phyloP scores from a whole-genome alignment of 2,113 vertebrate species.

The Microcebus griseorufus region DNA sequence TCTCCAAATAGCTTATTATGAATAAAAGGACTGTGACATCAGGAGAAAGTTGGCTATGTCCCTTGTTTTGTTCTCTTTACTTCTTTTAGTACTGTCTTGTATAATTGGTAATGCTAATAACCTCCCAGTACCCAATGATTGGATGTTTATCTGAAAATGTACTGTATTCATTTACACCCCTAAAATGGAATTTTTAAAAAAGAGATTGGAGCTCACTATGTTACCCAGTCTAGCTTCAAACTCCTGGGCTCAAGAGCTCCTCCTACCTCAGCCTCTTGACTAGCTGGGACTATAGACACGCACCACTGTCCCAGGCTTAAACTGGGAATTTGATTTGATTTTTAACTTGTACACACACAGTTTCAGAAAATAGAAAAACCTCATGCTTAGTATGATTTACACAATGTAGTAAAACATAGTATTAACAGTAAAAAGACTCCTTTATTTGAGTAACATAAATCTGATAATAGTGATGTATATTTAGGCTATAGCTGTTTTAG shows the following conservation, averaged over 20 bases:
- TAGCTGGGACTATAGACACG: too few species aligned
- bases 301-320: too few species aligned
- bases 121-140: neutral
- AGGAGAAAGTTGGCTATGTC: neutral
- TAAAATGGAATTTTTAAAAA: neutral
- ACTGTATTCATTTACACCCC: neutral
- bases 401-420: neutral
- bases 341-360: neutral
- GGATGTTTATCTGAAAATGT: neutral
- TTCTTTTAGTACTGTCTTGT: neutral
- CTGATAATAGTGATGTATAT: neutral
- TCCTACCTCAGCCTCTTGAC: too few species aligned
- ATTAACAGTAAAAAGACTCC: neutral
- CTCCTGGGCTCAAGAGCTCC: too few species aligned
- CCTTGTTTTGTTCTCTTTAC: neutral
- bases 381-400: neutral
- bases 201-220: too few species aligned
- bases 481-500: neutral
- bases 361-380: neutral
- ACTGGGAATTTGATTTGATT: too few species aligned
- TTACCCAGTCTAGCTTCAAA: too few species aligned
- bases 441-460: neutral
- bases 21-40: neutral
- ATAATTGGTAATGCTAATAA: neutral
- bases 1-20: constrained; percentile 15